Base-by-base conservation (phyloP, 2,888 invertebrate species). In the Mystacides longicornis region DNA sequence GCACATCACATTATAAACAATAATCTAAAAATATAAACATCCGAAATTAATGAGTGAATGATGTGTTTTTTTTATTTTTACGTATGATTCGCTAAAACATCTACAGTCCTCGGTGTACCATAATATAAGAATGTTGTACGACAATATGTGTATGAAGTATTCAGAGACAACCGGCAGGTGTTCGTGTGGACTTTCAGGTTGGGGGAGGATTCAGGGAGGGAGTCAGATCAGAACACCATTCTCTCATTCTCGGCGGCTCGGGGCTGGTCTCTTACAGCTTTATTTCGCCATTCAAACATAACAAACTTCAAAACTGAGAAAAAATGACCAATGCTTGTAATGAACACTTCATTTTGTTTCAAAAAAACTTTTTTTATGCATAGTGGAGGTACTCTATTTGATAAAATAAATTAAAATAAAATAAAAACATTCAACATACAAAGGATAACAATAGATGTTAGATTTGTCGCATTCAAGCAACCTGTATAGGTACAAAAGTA, bases 211-310 rank as follows among this genome's bases (percentile, higher is more conserved):
- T 19, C 9, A 23, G 46, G 52, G 45, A 3, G 31, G 48, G 48
- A 48, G 23, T 16, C 16, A 47, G 18, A 37, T 53, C 14, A 27
- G 43, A 54, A 54, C 49, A 51, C 56, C 58, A 58, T 58, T 60
- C 60, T 56, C 55, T 56, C 60, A 58, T 54, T 54, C 60, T 52
- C 48, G 47, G 27, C 49, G 43, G 49, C 51, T 48, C 49, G 54
- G 57, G 37, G 60, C 60, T 57, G 60, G 60, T 57, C 57, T 49
- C 51, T 42, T 20, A 23, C 60, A 61, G 60, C 57, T 43, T 53
- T 53, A 20, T 51, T 49, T 49, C 54, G 59, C 57, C 59, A 51
- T 45, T 46, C 50, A 52, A 52, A 49, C 52, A 21, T 37, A 57
- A 51, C 37, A 54, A 49, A 54, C 53, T 52, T 57, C 49, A 49